Evolutionary conservation across 2,888 invertebrate species (phyloP), one percentile per base, ranked within the genome.

Genomic region (Apodemia zela): DNA sequence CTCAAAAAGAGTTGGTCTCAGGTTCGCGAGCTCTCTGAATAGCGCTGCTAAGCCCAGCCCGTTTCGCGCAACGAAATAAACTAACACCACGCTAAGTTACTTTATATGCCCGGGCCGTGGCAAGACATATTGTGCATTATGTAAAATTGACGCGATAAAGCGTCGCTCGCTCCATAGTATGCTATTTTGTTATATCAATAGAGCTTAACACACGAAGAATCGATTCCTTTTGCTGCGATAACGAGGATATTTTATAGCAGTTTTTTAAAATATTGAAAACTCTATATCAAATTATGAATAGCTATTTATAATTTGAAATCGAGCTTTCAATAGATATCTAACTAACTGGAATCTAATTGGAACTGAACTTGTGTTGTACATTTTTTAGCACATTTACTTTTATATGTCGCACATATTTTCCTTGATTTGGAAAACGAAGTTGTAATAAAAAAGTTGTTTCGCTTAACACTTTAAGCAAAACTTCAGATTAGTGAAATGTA

Each of bases 51-150:
- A 67, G 81, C 80, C 75, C 80, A 81, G 81, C 82, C 82, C 83
- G 82, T 86, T 84, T 83, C 76, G 60, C 78, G 79, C 73, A 81
- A 81, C 83, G 80, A 82, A 81, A 81, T 82, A 85, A 82, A 82
- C 82, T 78, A 72, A 78, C 80, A 80, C 77, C 83, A 81, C 81
- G 81, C 81, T 84, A 78, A 76, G 79, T 79, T 77, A 79, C 68
- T 72, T 69, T 72, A 69, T 64, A 70, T 66, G 69, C 61, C 65
- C 65, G 66, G 13, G 54, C 66, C 58, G 65, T 64, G 64, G 66
- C 65, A 61, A 68, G 67, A 70, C 68, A 69, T 72, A 70, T 71
- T 70, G 69, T 71, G 66, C 69, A 70, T 73, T 72, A 72, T 71
- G 71, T 69, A 71, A 72, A 73, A 71, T 70, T 72, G 70, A 74